These are phyloP conservation scores for Lydus trimaculatus DNA, from an alignment of 2,888 invertebrate genomes.

Conservation along the genomic window DNA sequence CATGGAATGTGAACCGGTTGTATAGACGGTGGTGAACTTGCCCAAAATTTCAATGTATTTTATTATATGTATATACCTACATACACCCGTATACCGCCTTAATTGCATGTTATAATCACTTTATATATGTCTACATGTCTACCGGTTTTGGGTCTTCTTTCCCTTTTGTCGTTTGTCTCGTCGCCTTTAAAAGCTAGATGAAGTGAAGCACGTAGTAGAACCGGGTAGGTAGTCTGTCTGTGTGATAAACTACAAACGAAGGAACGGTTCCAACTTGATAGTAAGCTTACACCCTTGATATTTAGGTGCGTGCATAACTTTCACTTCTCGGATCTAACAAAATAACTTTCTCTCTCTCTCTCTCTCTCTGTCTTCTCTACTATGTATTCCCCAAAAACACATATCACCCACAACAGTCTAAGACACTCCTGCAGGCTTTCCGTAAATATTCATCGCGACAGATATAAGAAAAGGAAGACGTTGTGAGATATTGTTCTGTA, in stretches of 20 bases:
- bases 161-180: background rate
- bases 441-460: constrained; percentile 2
- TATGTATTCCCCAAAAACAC: background rate
- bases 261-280: constrained; percentile 39
- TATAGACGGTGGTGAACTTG: background rate
- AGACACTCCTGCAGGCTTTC: background rate
- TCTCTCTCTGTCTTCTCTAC: background rate
- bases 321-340: constrained; percentile 28
- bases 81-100: background rate
- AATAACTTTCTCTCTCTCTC: constrained; percentile 23
- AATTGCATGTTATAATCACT: constrained; percentile 3
- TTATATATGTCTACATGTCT: background rate
- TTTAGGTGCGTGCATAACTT: constrained; percentile 35
- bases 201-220: constrained; percentile 29
- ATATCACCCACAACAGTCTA: background rate
- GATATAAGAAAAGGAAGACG: background rate
- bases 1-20: constrained; percentile 25
- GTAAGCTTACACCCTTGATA: constrained; percentile 41
- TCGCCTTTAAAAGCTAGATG: constrained; percentile 25
- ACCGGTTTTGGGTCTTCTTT: background rate
- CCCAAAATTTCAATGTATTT: background rate
- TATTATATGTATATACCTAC: no score
- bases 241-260: constrained; percentile 39
- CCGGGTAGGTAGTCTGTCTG: background rate
- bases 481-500: background rate